These are phyloP conservation scores for Scaeva pyrastri DNA, from an alignment of 2,888 invertebrate species.

Conservation along the genomic window DNA sequence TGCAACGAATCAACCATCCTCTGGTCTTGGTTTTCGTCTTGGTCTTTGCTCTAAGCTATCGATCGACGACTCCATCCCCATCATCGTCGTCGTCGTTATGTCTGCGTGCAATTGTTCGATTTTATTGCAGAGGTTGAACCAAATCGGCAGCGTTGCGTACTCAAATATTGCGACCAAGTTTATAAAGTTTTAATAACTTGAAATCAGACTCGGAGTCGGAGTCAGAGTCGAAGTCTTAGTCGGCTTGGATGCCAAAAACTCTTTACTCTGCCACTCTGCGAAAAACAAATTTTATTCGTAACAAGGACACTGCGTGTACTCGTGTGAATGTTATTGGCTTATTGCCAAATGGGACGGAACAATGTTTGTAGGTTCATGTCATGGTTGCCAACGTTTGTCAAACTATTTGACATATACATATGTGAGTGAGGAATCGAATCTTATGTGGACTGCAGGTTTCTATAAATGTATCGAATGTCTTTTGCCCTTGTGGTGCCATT, in stretches of 20 bases:
- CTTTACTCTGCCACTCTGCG: background rate
- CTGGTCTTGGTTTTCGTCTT: background rate
- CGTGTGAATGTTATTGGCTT: constrained; percentile 43
- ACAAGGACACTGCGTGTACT: constrained; percentile 64
- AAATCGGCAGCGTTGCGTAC: constrained; percentile 16
- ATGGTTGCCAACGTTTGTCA: background rate
- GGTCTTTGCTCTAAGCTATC: too few species aligned
- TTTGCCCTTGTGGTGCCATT: too few species aligned
- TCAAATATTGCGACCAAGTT: constrained; percentile 10
- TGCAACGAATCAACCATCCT: background rate
- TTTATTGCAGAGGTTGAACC: background rate
- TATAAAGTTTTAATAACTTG: constrained; percentile 15
- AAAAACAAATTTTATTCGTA: constrained; percentile 24
- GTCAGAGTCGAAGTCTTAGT: constrained; percentile 16
- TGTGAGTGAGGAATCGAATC: too few species aligned
- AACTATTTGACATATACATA: too few species aligned
- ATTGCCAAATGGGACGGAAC: constrained; percentile 63
- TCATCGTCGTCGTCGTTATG: background rate
- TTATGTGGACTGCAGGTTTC: too few species aligned
- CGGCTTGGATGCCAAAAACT: constrained; percentile 22
- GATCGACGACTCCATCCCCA: too few species aligned
- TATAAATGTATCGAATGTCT: too few species aligned
- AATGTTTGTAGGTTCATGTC: background rate
- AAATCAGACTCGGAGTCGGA: too few species aligned
- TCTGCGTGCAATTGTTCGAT: constrained; percentile 20